Percentiles rank a stretch among this genome's conserved stretches.
These are phyloP conservation scores for Alviniconcha strummeri DNA, from an alignment of 2,888 invertebrate species.

Conservation along the genomic window DNA sequence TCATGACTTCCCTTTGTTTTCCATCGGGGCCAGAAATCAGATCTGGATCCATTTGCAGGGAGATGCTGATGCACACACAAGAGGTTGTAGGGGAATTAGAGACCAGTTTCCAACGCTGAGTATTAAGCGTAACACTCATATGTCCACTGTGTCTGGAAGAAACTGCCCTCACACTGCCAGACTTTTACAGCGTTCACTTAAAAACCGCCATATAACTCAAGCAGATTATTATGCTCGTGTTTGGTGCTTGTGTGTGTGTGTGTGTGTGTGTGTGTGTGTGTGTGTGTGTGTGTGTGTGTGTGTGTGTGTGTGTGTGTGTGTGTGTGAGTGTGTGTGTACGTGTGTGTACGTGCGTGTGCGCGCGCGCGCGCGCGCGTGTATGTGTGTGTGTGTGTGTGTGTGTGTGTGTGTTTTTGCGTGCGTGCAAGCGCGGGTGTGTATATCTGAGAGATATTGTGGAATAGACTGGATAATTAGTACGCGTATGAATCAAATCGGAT, in stretches of 20 bases:
- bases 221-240: background rate
- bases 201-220: background rate
- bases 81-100: background rate
- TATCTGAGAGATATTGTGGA: background rate
- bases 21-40: too few species aligned
- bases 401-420: background rate
- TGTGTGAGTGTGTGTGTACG: background rate
- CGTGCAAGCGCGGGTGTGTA: background rate
- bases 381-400: background rate
- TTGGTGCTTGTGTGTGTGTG: background rate
- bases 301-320: background rate
- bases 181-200: background rate
- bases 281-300: slow-evolving; percentile 7
- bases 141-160: background rate
- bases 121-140: background rate
- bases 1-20: too few species aligned
- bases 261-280: slow-evolving; percentile 4
- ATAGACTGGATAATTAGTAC: background rate
- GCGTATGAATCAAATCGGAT: background rate
- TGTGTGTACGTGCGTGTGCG: background rate
- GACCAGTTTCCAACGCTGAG: background rate
- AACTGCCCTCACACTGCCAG: background rate
- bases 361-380: background rate
- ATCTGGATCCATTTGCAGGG: too few species aligned
- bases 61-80: too few species aligned